Evolutionary conservation across 2,113 vertebrate genomes (phyloP).

Genomic region (Axis porcinus): DNA sequence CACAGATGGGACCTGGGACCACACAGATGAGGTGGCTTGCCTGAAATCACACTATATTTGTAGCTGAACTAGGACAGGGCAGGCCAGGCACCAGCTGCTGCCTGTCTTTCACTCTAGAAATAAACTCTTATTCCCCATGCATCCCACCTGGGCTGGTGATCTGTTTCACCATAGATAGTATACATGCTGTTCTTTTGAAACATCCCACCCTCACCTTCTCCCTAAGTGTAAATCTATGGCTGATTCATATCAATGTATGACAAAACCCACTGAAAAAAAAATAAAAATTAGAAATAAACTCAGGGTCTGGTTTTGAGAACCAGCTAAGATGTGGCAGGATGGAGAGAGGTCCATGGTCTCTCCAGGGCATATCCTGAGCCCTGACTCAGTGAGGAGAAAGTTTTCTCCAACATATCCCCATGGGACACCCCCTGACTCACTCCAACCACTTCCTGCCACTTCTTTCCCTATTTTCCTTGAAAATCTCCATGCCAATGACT

Average conservation of each 20-base stretch:
- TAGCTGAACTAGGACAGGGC: not conserved
- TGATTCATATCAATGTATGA: too few relatives aligned
- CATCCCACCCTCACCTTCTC: too few relatives aligned
- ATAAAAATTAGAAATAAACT: not conserved
- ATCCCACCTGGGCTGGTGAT: too few relatives aligned
- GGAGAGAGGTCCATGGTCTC: not conserved
- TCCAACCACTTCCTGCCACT: slow-evolving; percentile 64
- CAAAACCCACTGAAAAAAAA: too few relatives aligned
- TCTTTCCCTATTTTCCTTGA: slow-evolving; percentile 48
- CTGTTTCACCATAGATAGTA: too few relatives aligned
- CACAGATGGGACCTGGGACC: not conserved
- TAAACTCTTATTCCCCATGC: too few relatives aligned
- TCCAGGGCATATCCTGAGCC: not conserved
- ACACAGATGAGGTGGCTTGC: not conserved
- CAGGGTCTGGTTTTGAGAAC: not conserved
- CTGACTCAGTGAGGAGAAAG: slow-evolving; percentile 59
- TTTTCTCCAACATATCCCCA: not conserved
- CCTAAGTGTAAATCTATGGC: too few relatives aligned
- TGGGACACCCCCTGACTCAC: slow-evolving; percentile 66
- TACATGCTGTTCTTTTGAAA: too few relatives aligned
- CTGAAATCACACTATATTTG: too few relatives aligned
- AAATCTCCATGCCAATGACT: slow-evolving; percentile 57
- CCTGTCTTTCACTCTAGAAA: not conserved
- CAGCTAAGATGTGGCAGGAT: not conserved
- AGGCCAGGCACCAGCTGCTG: not conserved